Base-by-base conservation (phyloP, 2,888 invertebrate species). In the Steromphala cineraria region DNA sequence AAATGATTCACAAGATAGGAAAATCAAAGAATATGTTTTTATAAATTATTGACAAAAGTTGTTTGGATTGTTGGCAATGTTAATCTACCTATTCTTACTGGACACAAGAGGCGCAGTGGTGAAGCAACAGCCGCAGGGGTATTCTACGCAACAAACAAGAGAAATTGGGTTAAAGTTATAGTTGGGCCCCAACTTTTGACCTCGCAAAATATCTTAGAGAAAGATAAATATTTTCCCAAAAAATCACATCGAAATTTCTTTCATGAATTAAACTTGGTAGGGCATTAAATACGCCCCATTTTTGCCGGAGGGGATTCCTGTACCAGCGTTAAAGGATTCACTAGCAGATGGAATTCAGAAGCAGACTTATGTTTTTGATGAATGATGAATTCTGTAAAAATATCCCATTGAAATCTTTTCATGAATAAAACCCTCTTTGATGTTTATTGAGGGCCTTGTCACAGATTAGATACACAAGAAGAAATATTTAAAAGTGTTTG, bases 151-250 rank as follows among this genome's bases (percentile, higher is more conserved):
- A 31, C 62, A n/a, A 8, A 28, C 62, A 62, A 62, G 24, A 13
- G 15, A 24, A 62, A 31, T 21, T 62, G 24, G 62, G n/a, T 62
- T 62, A 28, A 5, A 21, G 21, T 62, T 62, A 24, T 21, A 24
- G 28, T 21, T 24, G 13, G n/a, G 62, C 62, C 28, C 28, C 62
- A 62, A 62, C 62, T 62, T 62, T 62, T 62, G 62, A 62, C 62
- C 62, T 62, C 24, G n/a, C 28, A 62, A 62, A 62, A 62, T 62
- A 62, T 62, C 62, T 62, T 62, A 62, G 28, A 24, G 62, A 62
- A 62, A 62, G 62, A 62, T 62, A 62, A 62, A 62, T 62, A 62
- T 62, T 62, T 62, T 62, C 62, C 62, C 24, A 31, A 62, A 62
- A 62, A 62, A 21, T 21, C 19, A 19, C 21, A 28, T 21, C 62